Percentiles rank a stretch among this genome's conserved stretches.
Evolutionary conservation across 2,888 invertebrate species (phyloP).

Genomic region (Hesperia comma): DNA sequence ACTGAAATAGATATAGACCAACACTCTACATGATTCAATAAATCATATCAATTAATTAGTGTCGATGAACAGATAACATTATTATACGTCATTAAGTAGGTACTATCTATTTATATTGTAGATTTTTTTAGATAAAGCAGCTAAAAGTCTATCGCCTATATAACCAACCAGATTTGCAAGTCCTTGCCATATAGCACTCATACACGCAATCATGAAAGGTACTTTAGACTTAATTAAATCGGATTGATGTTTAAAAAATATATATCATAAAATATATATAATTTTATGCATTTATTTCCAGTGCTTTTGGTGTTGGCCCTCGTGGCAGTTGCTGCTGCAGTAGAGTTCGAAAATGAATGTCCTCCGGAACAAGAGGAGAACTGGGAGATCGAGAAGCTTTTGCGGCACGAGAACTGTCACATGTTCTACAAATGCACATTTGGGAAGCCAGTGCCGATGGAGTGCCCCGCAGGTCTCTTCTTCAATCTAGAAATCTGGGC

Average conservation of each 20-base stretch:
- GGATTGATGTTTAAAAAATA: not conserved
- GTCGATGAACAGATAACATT: conserved; percentile 14
- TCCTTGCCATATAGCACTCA: conserved; percentile 25
- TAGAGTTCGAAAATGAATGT: conserved; percentile 51
- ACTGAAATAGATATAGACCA: not conserved
- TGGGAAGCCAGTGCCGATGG: conserved; percentile 83
- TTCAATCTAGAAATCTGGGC: conserved; percentile 81
- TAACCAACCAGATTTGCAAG: not conserved
- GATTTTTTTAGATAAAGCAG: conserved; percentile 14
- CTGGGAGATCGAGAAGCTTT: conserved; percentile 76
- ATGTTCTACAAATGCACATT: conserved; percentile 88
- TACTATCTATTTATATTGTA: not conserved
- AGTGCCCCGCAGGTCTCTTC: conserved; percentile 81
- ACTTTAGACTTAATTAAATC: not conserved
- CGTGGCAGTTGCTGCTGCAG: conserved; percentile 47
- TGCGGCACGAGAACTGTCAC: conserved; percentile 83
- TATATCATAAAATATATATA: not conserved
- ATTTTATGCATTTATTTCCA: conserved; percentile 33
- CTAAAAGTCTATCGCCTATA: conserved; percentile 7
- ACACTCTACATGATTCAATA: not conserved
- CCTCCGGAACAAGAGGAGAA: conserved; percentile 60
- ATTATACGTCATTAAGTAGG: conserved; percentile 14
- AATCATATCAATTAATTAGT: conserved; percentile 14
- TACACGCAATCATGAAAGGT: conserved; percentile 43
- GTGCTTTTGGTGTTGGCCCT: conserved; percentile 39